phyloP scores from a whole-genome alignment of 1,140 invertebrate genomes.

The Melipona quadrifasciata region DNA sequence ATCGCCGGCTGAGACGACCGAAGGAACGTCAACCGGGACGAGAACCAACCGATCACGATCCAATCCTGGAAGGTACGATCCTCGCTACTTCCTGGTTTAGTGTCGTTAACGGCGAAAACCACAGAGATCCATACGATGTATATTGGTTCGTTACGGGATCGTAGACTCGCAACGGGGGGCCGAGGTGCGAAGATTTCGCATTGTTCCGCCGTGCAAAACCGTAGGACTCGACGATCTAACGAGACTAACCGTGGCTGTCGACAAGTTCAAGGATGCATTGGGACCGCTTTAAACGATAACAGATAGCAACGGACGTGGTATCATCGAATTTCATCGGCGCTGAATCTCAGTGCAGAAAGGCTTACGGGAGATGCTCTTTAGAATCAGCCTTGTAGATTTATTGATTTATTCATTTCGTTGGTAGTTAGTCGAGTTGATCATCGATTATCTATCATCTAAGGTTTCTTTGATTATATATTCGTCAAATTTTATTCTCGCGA shows the following conservation, averaged over 20 bases:
- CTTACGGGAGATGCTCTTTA: not conserved
- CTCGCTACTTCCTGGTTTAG: conserved; percentile 54
- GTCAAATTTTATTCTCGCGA: no score
- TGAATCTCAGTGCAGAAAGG: not conserved
- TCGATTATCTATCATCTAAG: not conserved
- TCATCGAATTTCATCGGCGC: not conserved
- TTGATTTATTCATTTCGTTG: not conserved
- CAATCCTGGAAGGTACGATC: conserved; percentile 60
- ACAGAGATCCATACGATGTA: conserved; percentile 44
- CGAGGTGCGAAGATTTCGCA: conserved; percentile 61
- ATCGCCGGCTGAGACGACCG: conserved; percentile 1
- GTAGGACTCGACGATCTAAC: not conserved
- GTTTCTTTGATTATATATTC: no score
- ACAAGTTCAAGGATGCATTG: conserved; percentile 36
- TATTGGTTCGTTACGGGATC: conserved; percentile 62
- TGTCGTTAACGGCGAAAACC: conserved; percentile 63
- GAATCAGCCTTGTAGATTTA: not conserved
- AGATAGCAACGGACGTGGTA: not conserved
- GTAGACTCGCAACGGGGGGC: conserved; percentile 25
- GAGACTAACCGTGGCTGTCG: conserved; percentile 24
- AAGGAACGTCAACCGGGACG: conserved; percentile 50
- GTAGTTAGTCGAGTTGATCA: not conserved
- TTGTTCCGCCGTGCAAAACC: not conserved
- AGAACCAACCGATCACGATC: conserved; percentile 63
- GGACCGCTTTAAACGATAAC: not conserved